Evolutionary conservation across 37 sponge, comb jelly and placozoan species (phyloP), one percentile per base, ranked within the genome.

Genomic region (Bolinopsis microptera): DNA sequence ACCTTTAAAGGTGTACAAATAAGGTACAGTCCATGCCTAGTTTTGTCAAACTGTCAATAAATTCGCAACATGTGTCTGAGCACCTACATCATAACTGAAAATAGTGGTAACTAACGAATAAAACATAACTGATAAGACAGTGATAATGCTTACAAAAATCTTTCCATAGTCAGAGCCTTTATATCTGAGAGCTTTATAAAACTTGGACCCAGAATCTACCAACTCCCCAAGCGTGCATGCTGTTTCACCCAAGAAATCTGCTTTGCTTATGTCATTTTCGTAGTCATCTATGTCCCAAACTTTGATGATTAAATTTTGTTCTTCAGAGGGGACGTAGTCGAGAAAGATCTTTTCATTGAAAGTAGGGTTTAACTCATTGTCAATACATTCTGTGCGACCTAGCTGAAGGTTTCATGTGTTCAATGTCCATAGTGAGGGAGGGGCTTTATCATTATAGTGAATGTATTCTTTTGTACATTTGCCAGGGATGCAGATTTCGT

Each of bases 251-350:
- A 95, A 69, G 33, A 93, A 94, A 67, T 95, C 96, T 32, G 95
- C 96, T 22, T 95, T 94, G 38, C 69, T 93, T 21, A 95, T 61
- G 32, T 69, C 93, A n/a, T 28, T 21, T 38, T 93, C 93, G 21
- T 67, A 83, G 39, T 95, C 93, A 69, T 95, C 96, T 35, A 96
- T 72, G 69, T 98, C 99, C 69, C 95, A 96, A 26, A 97, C 96
- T 13, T 74, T 93, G 76, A 98, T 94, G 69, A 94, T 96, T 37
- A 98, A 69, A n/a, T 93, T 34, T 74, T 98, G 99, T 5, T 94
- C 93, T 92, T 97, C 97, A 90, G 96, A 96, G 94, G 97, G 96
- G 32, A 69, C 93, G 69, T 98, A 98, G 27, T 96, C 94, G 72
- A 98, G 24, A 31, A 93, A 25, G 83, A 98, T 93, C 0, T 41